phyloP scores from a whole-genome alignment of 1,140 invertebrate species.

The Meloidogyne hapla region DNA sequence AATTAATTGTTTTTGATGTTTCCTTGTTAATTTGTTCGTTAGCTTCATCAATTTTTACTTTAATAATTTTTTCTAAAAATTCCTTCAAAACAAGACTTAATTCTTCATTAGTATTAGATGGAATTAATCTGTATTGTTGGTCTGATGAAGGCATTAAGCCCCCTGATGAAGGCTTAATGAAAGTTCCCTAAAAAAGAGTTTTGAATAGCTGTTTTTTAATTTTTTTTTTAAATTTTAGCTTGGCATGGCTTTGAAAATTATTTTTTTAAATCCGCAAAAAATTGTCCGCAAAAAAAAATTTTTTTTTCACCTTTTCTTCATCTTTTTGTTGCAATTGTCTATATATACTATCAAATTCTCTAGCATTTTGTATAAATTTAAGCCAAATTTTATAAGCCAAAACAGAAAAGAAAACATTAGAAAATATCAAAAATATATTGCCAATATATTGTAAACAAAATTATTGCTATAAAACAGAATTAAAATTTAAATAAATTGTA shows the following conservation, averaged over 20 bases:
- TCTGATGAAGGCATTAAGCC: no score
- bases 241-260: no score
- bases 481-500: constrained; percentile 34
- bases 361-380: constrained; percentile 20
- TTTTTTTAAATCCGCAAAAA: background rate
- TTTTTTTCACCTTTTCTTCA: background rate
- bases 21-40: background rate
- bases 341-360: constrained; percentile 10
- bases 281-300: background rate
- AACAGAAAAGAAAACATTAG: constrained; percentile 38
- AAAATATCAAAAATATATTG: constrained; percentile 30
- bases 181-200: no score
- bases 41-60: no score
- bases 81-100: no score
- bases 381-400: constrained; percentile 37
- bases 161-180: no score
- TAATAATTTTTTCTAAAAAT: no score
- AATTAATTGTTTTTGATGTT: no score
- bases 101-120: no score
- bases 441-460: constrained; percentile 31
- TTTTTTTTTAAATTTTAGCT: no score
- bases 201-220: no score
- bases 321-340: constrained; percentile 26
- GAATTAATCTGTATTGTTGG: no score
- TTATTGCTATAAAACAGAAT: constrained; percentile 19